Percentiles rank a stretch among this genome's conserved stretches.
These are phyloP conservation scores for Mus spretus DNA, from an alignment of 2,797 vertebrate genomes.

Conservation along the genomic window DNA sequence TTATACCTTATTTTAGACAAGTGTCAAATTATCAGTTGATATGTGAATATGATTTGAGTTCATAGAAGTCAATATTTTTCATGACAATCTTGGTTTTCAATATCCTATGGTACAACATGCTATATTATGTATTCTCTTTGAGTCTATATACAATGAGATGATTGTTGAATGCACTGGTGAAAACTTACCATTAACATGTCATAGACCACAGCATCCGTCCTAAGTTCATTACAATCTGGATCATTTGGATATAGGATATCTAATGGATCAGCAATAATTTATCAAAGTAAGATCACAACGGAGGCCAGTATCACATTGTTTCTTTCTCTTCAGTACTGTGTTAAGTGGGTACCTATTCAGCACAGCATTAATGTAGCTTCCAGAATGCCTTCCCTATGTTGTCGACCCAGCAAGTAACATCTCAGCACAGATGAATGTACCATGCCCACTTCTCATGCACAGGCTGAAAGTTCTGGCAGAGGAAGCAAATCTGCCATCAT, in stretches of 20 bases:
- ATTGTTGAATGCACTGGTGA: not conserved
- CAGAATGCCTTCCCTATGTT: not conserved
- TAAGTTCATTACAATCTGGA: not conserved
- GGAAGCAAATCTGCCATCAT: not conserved
- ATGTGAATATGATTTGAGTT: not conserved
- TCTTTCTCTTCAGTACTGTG: not conserved
- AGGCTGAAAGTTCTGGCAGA: not conserved
- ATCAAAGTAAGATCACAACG: not conserved
- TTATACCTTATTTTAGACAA: slow-evolving; percentile 46
- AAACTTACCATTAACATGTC: not conserved
- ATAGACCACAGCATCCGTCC: not conserved
- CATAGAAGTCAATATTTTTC: not conserved
- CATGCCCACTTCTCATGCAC: no score
- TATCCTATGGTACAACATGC: not conserved
- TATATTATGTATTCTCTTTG: not conserved
- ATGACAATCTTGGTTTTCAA: not conserved
- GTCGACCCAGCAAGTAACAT: not conserved
- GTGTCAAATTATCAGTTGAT: not conserved
- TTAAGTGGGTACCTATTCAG: not conserved
- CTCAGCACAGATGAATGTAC: not conserved
- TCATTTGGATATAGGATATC: not conserved
- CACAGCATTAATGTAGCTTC: not conserved
- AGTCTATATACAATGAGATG: not conserved
- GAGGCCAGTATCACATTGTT: not conserved
- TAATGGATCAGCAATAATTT: not conserved